These are phyloP conservation scores for Lepidurus packardi DNA, from an alignment of 1,140 invertebrate species.

Conservation along the genomic window DNA sequence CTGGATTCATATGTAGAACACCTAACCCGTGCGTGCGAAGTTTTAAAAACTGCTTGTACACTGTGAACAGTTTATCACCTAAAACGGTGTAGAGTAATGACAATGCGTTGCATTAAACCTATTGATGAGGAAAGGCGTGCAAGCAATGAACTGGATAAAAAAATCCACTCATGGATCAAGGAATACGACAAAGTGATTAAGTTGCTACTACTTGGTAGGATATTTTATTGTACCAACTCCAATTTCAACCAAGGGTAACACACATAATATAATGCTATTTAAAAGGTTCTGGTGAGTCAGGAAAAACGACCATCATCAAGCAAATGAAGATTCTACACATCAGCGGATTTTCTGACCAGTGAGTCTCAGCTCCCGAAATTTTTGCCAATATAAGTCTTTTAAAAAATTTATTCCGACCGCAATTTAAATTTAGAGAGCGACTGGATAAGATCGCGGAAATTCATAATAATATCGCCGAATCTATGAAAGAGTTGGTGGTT, in stretches of 20 bases:
- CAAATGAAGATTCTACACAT: conserved; percentile 76
- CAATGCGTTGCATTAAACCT: conserved; percentile 37
- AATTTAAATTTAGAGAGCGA: conserved; percentile 51
- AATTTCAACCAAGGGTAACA: neutral
- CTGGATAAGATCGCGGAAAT: conserved; percentile 56
- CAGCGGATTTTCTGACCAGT: conserved; percentile 59
- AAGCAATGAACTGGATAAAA: conserved; percentile 43
- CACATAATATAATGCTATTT: neutral
- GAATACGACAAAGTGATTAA: conserved; percentile 52
- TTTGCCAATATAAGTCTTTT: conserved; percentile 5
- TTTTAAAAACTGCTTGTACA: neutral
- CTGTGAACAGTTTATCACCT: no score
- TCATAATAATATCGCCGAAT: conserved; percentile 59
- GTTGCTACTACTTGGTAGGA: conserved; percentile 55
- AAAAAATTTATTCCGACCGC: neutral
- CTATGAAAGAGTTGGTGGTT: conserved; percentile 56
- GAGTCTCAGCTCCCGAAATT: conserved; percentile 14
- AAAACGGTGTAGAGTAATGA: neutral
- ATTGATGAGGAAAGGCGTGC: conserved; percentile 36
- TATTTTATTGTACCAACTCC: neutral
- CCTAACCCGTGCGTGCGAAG: neutral
- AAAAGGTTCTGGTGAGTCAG: conserved; percentile 49
- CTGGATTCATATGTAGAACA: neutral
- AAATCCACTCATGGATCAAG: conserved; percentile 44
- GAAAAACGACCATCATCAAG: conserved; percentile 72